These are phyloP conservation scores for Budorcas taxicolor DNA, from an alignment of 2,113 vertebrate genomes.

Conservation along the genomic window DNA sequence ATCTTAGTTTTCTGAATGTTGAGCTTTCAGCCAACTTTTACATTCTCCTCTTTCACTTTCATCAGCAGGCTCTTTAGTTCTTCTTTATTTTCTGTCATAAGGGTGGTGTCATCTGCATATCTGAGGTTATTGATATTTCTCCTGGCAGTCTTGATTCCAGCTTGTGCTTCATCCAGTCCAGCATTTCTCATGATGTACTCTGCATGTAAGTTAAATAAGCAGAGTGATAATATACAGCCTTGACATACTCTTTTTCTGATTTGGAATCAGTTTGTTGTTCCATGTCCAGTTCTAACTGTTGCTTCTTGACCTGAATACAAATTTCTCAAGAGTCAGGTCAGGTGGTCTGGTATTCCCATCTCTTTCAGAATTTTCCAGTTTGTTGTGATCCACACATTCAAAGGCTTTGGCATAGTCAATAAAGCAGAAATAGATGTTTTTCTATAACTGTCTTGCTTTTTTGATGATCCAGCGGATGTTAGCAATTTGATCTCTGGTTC, in stretches of 20 bases:
- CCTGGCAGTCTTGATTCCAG: neutral
- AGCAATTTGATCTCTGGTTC: neutral
- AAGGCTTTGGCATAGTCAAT: neutral
- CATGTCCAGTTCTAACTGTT: neutral
- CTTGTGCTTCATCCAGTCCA: neutral
- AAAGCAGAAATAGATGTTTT: neutral
- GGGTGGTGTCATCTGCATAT: neutral
- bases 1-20: neutral
- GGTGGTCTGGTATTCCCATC: neutral
- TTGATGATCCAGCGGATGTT: rapidly evolving
- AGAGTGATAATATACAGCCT: neutral
- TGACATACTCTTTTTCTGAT: neutral
- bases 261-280: neutral
- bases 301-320: neutral
- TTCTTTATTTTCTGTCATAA: neutral
- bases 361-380: neutral
- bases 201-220: neutral
- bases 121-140: neutral
- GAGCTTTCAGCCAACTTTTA: neutral
- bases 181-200: neutral
- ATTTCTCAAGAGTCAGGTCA: neutral
- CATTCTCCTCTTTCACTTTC: neutral
- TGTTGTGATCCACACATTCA: neutral
- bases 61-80: neutral
- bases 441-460: neutral